Evolutionary conservation across 2,797 vertebrate genomes (phyloP).

Genomic region (Limosa lapponica): DNA sequence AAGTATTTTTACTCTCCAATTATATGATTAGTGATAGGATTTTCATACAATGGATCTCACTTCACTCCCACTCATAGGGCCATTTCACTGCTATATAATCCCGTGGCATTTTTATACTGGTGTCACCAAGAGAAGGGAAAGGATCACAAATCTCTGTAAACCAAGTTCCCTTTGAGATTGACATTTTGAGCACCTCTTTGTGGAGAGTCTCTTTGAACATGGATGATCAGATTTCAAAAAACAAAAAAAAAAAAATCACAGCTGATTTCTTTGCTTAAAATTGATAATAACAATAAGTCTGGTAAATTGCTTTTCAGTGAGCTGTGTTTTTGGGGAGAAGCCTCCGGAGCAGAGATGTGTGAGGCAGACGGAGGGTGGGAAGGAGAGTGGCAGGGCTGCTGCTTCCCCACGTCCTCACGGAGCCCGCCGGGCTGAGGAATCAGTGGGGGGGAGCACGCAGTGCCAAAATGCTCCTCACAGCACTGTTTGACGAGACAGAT

Average conservation of each 20-base stretch:
- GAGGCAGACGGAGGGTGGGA: background rate
- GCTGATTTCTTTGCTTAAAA: background rate
- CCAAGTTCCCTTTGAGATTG: background rate
- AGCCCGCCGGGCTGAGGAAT: background rate
- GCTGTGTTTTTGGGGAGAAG: background rate
- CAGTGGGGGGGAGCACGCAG: background rate
- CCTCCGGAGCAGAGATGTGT: background rate
- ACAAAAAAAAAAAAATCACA: background rate
- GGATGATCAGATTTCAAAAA: background rate
- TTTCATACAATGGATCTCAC: background rate
- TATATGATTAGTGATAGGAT: slow-evolving; percentile 3
- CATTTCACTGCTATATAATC: slow-evolving; percentile 3
- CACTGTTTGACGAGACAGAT: slow-evolving; percentile 12
- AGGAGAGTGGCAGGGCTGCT: background rate
- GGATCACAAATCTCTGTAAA: background rate
- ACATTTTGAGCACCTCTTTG: background rate
- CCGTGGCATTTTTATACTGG: background rate
- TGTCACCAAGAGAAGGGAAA: background rate
- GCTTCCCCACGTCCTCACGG: background rate
- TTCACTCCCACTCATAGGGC: background rate
- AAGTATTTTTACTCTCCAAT: slow-evolving; percentile 30
- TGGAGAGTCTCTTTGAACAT: background rate
- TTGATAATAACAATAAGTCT: background rate
- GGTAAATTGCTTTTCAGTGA: background rate
- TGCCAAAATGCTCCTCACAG: slow-evolving; percentile 24